Conservation (phyloP, 2,797 vertebrate species). For the Paguma larvata region DNA sequence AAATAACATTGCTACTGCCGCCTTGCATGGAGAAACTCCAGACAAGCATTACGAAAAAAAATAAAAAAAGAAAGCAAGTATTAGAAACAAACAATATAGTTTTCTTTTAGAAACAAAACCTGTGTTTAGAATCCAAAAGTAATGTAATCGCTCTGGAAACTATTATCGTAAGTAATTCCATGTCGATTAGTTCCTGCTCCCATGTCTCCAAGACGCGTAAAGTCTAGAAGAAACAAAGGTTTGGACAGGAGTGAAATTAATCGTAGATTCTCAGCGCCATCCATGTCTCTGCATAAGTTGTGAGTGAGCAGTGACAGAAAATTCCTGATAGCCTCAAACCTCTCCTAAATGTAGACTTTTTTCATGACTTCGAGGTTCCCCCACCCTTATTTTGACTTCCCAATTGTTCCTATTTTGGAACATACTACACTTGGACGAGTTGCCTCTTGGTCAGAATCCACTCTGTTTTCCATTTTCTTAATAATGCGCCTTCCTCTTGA, state of each 20-base stretch:
- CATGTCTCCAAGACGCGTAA: conserved; percentile 44
- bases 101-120: conserved; percentile 77
- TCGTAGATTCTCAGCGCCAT: not conserved
- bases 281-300: not conserved
- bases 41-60: not conserved
- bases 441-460: conserved; percentile 66
- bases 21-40: conserved; percentile 57
- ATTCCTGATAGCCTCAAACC: not conserved
- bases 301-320: not conserved
- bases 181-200: conserved; percentile 67
- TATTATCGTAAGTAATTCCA: conserved; percentile 76
- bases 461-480: conserved; percentile 70
- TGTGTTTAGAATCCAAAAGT: conserved; percentile 77
- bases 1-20: conserved; percentile 63
- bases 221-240: conserved; percentile 67
- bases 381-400: not conserved
- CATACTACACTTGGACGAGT: not conserved
- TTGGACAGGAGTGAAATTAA: conserved; percentile 27
- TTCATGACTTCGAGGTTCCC: not conserved
- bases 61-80: not conserved
- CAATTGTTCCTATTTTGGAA: conserved; percentile 39
- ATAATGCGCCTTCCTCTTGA: not conserved
- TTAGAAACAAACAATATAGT: conserved; percentile 72
- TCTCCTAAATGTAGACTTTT: not conserved
- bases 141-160: conserved; percentile 79